These are phyloP conservation scores for Plodia interpunctella DNA, from an alignment of 1,140 invertebrate genomes.

Conservation along the genomic window DNA sequence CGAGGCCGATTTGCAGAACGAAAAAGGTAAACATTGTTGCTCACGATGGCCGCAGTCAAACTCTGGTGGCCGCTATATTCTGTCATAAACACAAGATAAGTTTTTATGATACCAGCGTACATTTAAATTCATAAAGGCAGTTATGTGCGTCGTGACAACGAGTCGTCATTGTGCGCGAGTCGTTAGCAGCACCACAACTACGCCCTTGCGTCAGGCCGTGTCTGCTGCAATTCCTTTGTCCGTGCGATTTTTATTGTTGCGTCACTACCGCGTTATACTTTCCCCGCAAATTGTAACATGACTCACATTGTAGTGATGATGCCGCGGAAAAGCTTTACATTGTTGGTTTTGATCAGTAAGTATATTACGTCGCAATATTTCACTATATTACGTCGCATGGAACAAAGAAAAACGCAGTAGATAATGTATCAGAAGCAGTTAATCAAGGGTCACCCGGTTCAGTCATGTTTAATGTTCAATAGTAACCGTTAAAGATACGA, in stretches of 20 bases:
- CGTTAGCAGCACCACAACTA: conserved; percentile 24
- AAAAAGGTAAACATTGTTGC: conserved; percentile 57
- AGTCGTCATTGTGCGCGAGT: conserved; percentile 35
- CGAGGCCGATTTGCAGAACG: conserved; percentile 64
- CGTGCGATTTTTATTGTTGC: conserved; percentile 68
- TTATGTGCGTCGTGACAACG: conserved; percentile 20
- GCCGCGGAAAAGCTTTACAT: conserved; percentile 30
- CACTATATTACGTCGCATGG: no score
- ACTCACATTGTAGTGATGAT: conserved; percentile 33
- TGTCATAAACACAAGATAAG: neutral
- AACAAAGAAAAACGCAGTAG: no score
- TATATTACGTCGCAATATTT: no score
- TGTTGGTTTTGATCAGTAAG: no score
- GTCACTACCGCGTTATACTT: conserved; percentile 60
- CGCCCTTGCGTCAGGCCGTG: conserved; percentile 30
- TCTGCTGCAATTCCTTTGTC: conserved; percentile 64
- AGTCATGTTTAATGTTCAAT: no score
- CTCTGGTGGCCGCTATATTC: neutral
- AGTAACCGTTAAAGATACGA: neutral
- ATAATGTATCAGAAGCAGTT: no score
- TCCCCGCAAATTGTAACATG: conserved; percentile 60
- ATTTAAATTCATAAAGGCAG: conserved; percentile 19
- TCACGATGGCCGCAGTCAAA: conserved; percentile 34
- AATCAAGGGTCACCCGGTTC: no score
- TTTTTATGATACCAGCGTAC: conserved; percentile 9